Evolutionary conservation across 53 echinoderm and acorn worm genomes (phyloP), one percentile per base, ranked within the genome.

Genomic region (Holothuria leucospilota): DNA sequence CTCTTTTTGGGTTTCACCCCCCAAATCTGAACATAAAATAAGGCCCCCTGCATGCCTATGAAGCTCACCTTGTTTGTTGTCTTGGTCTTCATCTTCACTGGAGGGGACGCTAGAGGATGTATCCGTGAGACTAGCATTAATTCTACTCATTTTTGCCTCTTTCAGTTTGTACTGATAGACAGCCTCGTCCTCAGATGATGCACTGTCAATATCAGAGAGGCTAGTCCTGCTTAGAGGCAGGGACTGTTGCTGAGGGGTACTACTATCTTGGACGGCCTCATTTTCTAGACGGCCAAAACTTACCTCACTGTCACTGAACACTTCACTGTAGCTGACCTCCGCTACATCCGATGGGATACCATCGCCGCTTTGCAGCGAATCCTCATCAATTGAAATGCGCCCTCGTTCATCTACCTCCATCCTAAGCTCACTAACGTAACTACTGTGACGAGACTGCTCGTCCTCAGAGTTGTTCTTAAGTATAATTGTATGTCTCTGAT

Each of bases 121-220:
- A 34, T 64, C 68, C 7, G 67, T 64, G 25, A 49, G 84, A 68
- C 59, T 82, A 63, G 42, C 94, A 69, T 82, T 84, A 25, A 86
- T 65, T 58, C 91, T 91, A 16, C 86, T 86, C 86, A 91, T 86
- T n/a, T 94, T 91, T 51, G 93, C 94, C 26, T 92, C 96, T 53
- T 92, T 89, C 18, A 96, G 91, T 69, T 94, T 91, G 78, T 96
- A 96, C 89, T 96, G 96, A 88, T 96, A 96, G 39, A 96, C 89
- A 74, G 91, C 91, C 65, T 92, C 91, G 68, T 94, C 93, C 62
- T 93, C 92, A 20, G 96, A 91, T 72, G 92, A 91, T 1, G 87
- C 86, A 34, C 86, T 89, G 68, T 88, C 88, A 56, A 86, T 86
- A 46, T 90, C 90, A 38, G 80, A 89, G 61, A 89, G 86, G 24